A percentile compares a stretch with the other conserved stretches of the same genome.
These are phyloP conservation scores for Styela plicata DNA, from an alignment of 23 tunicate genomes.

Conservation along the genomic window DNA sequence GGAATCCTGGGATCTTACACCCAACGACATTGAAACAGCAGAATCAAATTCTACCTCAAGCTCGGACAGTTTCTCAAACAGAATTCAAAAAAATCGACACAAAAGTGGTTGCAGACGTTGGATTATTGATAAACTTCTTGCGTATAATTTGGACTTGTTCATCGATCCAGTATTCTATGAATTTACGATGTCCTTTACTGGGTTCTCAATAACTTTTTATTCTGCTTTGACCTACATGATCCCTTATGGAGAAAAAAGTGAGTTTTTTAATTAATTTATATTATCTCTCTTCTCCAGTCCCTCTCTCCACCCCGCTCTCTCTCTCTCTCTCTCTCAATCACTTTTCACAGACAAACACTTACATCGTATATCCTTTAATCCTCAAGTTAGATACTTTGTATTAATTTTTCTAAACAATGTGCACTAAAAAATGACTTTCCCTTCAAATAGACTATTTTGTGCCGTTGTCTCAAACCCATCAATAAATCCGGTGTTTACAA, in stretches of 20 bases:
- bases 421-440: too few relatives aligned
- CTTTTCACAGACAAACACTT: too few relatives aligned
- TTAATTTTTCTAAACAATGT: too few relatives aligned
- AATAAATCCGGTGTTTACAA: too few relatives aligned
- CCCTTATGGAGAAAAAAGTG: constrained; percentile 37
- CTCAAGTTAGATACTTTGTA: too few relatives aligned
- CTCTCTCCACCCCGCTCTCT: too few relatives aligned
- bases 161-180: constrained; percentile 7
- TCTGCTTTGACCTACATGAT: constrained; percentile 33
- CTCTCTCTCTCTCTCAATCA: too few relatives aligned
- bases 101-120: not conserved
- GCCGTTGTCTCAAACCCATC: too few relatives aligned
- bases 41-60: not conserved
- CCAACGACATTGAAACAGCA: not conserved
- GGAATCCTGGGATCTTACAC: not conserved
- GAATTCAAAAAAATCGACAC: not conserved
- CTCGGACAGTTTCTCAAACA: not conserved
- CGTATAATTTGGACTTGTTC: constrained; percentile 15
- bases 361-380: too few relatives aligned
- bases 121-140: not conserved
- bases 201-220: constrained; percentile 29
- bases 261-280: not conserved
- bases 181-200: constrained; percentile 29
- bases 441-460: too few relatives aligned
- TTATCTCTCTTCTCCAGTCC: too few relatives aligned